A percentile compares a stretch with the other conserved stretches of the same genome.
Evolutionary conservation across 1,140 invertebrate genomes (phyloP).

Genomic region (Nasonia vitripennis): DNA sequence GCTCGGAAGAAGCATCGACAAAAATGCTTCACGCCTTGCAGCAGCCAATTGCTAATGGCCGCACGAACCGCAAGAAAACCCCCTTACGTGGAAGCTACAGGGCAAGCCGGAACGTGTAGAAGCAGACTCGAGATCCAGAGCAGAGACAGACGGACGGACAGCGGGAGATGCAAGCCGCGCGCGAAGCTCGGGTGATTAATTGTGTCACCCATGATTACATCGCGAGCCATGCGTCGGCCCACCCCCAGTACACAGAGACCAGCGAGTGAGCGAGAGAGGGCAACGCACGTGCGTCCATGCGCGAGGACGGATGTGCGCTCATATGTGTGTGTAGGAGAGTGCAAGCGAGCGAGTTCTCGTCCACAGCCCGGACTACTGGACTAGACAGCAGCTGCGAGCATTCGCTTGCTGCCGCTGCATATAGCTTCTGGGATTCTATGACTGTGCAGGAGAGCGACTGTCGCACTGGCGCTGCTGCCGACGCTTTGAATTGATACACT

Average conservation of each 20-base stretch:
- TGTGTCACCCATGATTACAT: conserved; percentile 69
- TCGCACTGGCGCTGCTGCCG: neutral
- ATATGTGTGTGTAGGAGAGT: conserved; percentile 4
- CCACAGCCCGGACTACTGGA: neutral
- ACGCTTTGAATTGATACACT: neutral
- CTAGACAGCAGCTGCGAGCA: conserved; percentile 1
- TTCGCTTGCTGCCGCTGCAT: neutral
- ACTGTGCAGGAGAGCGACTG: neutral
- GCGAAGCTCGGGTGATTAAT: conserved; percentile 65
- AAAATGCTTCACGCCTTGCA: neutral
- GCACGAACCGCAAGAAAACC: neutral
- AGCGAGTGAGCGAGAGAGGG: neutral
- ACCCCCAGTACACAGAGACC: neutral
- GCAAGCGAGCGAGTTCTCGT: neutral
- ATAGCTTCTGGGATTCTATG: neutral
- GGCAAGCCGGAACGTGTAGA: neutral
- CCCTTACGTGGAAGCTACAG: neutral
- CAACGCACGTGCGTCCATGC: neutral
- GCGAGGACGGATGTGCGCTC: conserved; percentile 9
- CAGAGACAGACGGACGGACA: neutral
- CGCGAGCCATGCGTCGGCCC: conserved; percentile 41
- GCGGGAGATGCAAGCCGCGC: neutral
- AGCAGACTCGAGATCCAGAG: neutral
- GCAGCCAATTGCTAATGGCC: neutral
- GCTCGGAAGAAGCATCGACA: neutral